A percentile compares a stretch with the other conserved stretches of the same genome.
phyloP scores from a whole-genome alignment of 1,140 invertebrate genomes.

The Daktulosphaira vitifoliae region DNA sequence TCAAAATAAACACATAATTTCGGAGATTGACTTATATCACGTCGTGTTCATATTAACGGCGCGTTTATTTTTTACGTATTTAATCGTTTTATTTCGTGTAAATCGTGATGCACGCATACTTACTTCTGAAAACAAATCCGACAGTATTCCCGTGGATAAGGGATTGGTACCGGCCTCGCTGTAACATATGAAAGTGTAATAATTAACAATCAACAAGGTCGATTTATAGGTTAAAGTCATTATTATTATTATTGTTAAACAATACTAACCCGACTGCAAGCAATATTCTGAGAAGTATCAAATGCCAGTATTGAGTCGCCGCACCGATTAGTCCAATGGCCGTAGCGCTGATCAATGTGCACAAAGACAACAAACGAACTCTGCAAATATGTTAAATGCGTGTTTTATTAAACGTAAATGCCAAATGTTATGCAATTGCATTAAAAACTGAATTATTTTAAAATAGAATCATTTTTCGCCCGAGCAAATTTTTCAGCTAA shows the following conservation, averaged over 20 bases:
- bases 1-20: too few relatives aligned
- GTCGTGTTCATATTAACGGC: too few relatives aligned
- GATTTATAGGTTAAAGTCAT: not conserved
- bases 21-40: too few relatives aligned
- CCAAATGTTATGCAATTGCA: too few relatives aligned
- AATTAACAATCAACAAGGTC: conserved; percentile 4
- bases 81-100: too few relatives aligned
- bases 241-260: not conserved
- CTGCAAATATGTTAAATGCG: conserved; percentile 51
- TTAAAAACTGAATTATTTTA: too few relatives aligned
- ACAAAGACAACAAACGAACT: conserved; percentile 63
- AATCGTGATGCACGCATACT: too few relatives aligned
- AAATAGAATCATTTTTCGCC: too few relatives aligned
- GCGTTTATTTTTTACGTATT: too few relatives aligned
- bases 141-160: conserved; percentile 73
- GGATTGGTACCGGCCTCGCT: conserved; percentile 86
- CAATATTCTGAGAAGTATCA: conserved; percentile 75
- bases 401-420: too few relatives aligned
- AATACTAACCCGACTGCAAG: conserved; percentile 66
- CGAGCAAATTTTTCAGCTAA: too few relatives aligned
- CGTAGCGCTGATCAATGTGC: conserved; percentile 68
- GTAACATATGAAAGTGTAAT: conserved; percentile 37
- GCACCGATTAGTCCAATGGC: conserved; percentile 74
- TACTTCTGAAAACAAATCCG: conserved; percentile 70
- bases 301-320: conserved; percentile 82